Percentiles rank a stretch among this genome's conserved stretches.
phyloP scores from a whole-genome alignment of 2,113 vertebrate species.

The Coregonus clupeaformis region DNA sequence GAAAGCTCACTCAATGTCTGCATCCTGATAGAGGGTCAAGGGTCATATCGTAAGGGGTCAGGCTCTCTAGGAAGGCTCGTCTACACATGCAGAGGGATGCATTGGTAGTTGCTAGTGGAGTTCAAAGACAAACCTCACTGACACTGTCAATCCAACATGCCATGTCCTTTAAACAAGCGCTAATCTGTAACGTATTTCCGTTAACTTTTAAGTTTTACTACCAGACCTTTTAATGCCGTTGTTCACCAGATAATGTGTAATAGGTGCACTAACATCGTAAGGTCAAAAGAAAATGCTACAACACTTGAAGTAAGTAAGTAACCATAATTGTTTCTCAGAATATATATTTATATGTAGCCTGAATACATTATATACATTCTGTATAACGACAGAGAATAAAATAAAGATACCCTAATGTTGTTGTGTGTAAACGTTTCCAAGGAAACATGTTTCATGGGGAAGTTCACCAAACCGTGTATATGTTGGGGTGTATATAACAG shows the following conservation, averaged over 20 bases:
- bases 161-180: slow-evolving; percentile 9
- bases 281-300: not conserved
- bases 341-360: no score
- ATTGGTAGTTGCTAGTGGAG: not conserved
- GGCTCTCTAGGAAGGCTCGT: no score
- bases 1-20: no score
- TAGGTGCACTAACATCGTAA: not conserved
- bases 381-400: not conserved
- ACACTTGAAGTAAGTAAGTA: not conserved
- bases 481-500: slow-evolving; percentile 12
- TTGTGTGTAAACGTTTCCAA: not conserved
- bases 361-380: no score
- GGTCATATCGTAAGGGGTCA: no score
- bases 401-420: not conserved
- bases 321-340: not conserved
- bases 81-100: no score
- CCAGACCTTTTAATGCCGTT: not conserved
- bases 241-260: not conserved
- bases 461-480: slow-evolving; percentile 6
- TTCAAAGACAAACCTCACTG: slow-evolving; percentile 10
- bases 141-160: slow-evolving; percentile 5
- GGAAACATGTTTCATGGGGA: not conserved
- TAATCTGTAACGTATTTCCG: slow-evolving; percentile 8
- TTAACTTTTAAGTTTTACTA: not conserved
- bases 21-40: no score